phyloP scores from a whole-genome alignment of 2,797 vertebrate genomes.

The Chrysocyon brachyurus region DNA sequence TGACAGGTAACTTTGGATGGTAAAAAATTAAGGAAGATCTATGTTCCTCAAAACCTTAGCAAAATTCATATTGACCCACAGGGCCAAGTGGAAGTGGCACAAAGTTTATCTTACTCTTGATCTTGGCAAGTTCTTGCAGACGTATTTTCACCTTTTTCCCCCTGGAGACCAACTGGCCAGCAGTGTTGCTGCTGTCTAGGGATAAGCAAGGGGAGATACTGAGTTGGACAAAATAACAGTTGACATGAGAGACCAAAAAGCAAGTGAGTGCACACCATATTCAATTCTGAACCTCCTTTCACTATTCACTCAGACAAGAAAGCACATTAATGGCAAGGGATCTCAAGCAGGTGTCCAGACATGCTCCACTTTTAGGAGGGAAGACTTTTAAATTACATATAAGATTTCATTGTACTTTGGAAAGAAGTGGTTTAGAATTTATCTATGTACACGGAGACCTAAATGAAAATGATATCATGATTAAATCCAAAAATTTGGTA shows the following conservation, averaged over 20 bases:
- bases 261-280: neutral
- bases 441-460: neutral
- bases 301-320: neutral
- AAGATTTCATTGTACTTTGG: neutral
- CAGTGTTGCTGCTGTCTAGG: neutral
- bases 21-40: neutral
- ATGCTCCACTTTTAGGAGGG: neutral
- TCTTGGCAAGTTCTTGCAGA: neutral
- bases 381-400: neutral
- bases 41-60: neutral
- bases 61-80: neutral
- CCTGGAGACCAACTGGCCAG: neutral
- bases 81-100: neutral
- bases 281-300: neutral
- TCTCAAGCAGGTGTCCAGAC: neutral
- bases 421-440: conserved; percentile 8
- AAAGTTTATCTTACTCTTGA: neutral
- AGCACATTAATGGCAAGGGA: neutral
- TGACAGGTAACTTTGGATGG: neutral
- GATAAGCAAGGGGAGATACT: neutral
- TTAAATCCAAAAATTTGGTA: neutral
- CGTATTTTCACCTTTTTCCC: neutral
- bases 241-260: neutral
- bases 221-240: neutral
- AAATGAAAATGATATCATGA: neutral